These are phyloP conservation scores for Catamblyrhynchus diadema DNA, from an alignment of 2,797 vertebrate genomes.

Conservation along the genomic window DNA sequence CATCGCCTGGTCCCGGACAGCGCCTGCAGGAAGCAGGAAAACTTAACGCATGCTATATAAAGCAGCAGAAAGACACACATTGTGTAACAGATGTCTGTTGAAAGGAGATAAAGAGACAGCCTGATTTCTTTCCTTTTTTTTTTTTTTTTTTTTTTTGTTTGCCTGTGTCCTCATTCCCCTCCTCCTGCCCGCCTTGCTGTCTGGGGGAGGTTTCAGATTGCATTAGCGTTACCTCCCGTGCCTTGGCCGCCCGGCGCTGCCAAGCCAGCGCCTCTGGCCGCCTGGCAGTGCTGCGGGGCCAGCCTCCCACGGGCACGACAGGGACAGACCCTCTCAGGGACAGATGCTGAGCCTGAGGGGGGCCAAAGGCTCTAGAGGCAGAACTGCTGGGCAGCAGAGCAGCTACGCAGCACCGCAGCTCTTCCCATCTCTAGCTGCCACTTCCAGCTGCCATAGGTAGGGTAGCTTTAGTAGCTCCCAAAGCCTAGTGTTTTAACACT, in stretches of 20 bases:
- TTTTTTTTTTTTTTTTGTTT: neutral
- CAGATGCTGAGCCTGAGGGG: neutral
- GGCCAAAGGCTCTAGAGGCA: neutral
- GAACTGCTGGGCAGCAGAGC: neutral
- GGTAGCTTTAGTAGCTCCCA: neutral
- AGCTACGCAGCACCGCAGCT: fast-evolving
- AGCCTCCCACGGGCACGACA: neutral
- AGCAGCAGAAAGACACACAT: neutral
- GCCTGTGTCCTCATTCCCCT: constrained; percentile 36
- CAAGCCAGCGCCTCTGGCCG: neutral
- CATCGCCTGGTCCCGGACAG: neutral
- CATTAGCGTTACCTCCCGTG: neutral
- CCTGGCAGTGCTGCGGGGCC: constrained; percentile 15
- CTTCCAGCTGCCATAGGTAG: neutral
- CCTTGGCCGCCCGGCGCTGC: neutral
- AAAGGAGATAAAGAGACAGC: neutral
- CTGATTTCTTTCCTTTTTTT: neutral
- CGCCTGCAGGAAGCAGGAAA: neutral
- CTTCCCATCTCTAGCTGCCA: neutral
- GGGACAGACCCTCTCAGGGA: neutral
- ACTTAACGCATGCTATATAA: neutral
- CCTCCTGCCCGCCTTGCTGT: neutral
- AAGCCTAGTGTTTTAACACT: neutral
- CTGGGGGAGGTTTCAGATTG: constrained; percentile 39
- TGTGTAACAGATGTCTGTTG: constrained; percentile 48